phyloP scores from a whole-genome alignment of 1,140 invertebrate species.

The Pentalonia nigronervosa region DNA sequence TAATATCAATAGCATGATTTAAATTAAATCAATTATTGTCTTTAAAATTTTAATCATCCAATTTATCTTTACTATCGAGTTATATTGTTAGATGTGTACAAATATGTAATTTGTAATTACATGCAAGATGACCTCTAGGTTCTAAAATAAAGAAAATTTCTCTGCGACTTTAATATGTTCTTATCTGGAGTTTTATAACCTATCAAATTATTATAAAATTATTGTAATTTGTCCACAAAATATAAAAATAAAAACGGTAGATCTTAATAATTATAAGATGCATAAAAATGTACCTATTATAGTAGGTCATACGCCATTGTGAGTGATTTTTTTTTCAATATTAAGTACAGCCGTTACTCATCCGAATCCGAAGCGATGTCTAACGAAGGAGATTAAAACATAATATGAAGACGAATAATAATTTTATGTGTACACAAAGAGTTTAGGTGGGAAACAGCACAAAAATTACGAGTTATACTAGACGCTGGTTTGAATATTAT shows the following conservation, averaged over 20 bases:
- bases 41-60: neutral
- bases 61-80: neutral
- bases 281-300: neutral
- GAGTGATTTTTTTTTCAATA: neutral
- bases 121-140: neutral
- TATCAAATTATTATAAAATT: neutral
- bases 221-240: neutral
- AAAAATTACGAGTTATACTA: slow-evolving; percentile 16
- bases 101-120: neutral
- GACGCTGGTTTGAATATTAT: neutral
- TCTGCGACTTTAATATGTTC: neutral
- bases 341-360: neutral
- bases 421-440: neutral
- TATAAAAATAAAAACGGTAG: neutral
- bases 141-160: neutral
- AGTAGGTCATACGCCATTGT: slow-evolving; percentile 9
- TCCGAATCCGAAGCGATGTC: neutral
- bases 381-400: neutral
- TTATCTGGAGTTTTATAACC: neutral
- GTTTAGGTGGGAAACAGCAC: neutral
- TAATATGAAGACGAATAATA: slow-evolving; percentile 30
- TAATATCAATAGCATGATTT: neutral
- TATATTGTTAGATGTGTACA: neutral
- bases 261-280: neutral
- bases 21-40: neutral